Percentiles rank a stretch among this genome's conserved stretches.
These are phyloP conservation scores for Steatocranus sp. DNA, from an alignment of 2,797 vertebrate species.

Conservation along the genomic window DNA sequence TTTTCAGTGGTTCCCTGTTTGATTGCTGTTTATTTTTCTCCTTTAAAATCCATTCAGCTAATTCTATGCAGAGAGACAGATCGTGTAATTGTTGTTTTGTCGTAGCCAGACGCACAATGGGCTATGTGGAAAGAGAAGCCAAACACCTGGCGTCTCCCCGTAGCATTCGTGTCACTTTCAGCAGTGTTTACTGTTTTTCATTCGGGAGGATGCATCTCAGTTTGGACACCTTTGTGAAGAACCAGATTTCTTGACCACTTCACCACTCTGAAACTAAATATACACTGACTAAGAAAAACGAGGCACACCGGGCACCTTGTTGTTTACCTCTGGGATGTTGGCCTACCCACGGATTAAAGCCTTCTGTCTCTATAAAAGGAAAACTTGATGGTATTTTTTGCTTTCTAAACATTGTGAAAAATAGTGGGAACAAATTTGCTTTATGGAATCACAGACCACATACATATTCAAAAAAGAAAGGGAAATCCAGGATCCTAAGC, in stretches of 20 bases:
- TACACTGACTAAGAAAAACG: conserved; percentile 5
- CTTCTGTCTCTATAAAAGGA: neutral
- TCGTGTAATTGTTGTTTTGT: neutral
- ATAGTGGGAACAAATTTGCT: neutral
- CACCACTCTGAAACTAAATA: conserved; percentile 10
- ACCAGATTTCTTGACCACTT: neutral
- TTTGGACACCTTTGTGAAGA: neutral
- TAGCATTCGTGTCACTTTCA: neutral
- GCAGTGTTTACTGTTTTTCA: neutral
- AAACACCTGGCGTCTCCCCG: conserved; percentile 19
- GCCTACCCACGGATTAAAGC: neutral
- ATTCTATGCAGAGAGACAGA: neutral
- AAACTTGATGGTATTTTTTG: conserved; percentile 18
- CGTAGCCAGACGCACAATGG: neutral
- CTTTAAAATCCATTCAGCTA: neutral
- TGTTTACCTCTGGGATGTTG: conserved; percentile 28
- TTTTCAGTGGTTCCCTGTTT: neutral
- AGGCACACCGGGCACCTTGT: neutral
- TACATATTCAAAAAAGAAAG: neutral
- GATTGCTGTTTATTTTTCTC: neutral
- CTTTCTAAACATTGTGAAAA: conserved; percentile 10
- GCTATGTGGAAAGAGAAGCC: neutral
- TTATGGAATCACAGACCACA: neutral
- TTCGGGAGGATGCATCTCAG: neutral
- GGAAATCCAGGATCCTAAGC: conserved; percentile 1